Evolutionary conservation across 2,888 invertebrate genomes (phyloP).

Genomic region (Agrilus biguttatus): DNA sequence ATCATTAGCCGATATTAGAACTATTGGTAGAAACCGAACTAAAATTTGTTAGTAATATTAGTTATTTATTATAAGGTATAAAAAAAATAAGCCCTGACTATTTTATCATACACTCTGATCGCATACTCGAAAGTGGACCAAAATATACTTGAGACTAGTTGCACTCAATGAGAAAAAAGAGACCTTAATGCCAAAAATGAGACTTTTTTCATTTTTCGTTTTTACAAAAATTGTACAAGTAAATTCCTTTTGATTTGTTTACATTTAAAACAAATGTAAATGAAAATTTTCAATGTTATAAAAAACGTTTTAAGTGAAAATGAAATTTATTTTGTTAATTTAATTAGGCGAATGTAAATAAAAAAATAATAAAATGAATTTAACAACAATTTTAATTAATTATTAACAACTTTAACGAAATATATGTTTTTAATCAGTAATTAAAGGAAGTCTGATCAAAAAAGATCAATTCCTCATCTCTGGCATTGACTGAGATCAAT

Average conservation of each 20-base stretch:
- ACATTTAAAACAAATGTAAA: too few species aligned
- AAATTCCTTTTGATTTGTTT: too few species aligned
- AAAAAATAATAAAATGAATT: too few species aligned
- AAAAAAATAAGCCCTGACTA: slow-evolving; percentile 18
- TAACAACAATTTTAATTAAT: too few species aligned
- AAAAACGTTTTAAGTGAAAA: too few species aligned
- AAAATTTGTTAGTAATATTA: slow-evolving; percentile 10
- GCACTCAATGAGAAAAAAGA: slow-evolving; percentile 15
- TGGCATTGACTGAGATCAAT: not conserved
- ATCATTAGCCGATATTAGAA: slow-evolving; percentile 29
- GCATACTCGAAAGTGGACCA: slow-evolving; percentile 5
- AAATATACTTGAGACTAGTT: slow-evolving; percentile 17
- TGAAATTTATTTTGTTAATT: too few species aligned
- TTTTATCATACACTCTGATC: slow-evolving; percentile 8
- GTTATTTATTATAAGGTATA: slow-evolving; percentile 16
- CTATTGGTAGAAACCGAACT: slow-evolving; percentile 12
- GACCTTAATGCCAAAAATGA: slow-evolving; percentile 6
- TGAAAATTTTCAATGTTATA: too few species aligned
- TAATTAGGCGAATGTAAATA: too few species aligned
- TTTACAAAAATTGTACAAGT: too few species aligned
- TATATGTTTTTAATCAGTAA: too few species aligned
- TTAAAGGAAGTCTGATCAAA: not conserved
- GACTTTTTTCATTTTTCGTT: too few species aligned
- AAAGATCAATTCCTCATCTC: not conserved
- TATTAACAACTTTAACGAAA: too few species aligned